Conservation (phyloP, 2,888 invertebrate genomes). For the Hirtodrosophila alboralis region DNA sequence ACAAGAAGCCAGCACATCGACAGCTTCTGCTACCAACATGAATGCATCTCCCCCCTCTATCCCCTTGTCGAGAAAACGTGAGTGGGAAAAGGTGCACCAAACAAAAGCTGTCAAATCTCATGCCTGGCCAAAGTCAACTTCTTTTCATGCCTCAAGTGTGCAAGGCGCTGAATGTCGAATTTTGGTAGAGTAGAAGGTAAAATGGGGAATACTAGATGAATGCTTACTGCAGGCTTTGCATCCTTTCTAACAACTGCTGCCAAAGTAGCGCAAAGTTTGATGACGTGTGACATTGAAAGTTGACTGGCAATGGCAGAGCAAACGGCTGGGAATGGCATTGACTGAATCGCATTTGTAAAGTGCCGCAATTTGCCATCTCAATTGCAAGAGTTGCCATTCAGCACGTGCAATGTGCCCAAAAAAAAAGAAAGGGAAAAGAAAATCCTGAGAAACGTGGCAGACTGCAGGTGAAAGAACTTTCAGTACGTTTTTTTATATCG, state of each 20-base stretch:
- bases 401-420: conserved; percentile 15
- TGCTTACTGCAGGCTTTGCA: conserved; percentile 9
- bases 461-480: background rate
- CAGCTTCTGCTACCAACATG: conserved; percentile 33
- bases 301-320: conserved; percentile 42
- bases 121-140: conserved; percentile 38
- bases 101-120: conserved; percentile 50
- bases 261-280: conserved; percentile 56
- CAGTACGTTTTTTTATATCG: too few relatives aligned
- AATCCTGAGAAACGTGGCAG: background rate
- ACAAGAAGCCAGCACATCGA: conserved; percentile 19
- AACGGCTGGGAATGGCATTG: conserved; percentile 17
- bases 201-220: background rate
- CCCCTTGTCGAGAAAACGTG: too few relatives aligned
- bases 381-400: conserved; percentile 39
- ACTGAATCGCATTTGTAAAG: conserved; percentile 39
- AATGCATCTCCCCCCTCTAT: conserved; percentile 45
- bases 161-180: conserved; percentile 12
- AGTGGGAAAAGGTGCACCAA: background rate
- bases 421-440: background rate
- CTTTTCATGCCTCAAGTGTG: conserved; percentile 51
- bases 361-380: conserved; percentile 62
- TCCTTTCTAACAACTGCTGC: too few relatives aligned
- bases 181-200: conserved; percentile 7
- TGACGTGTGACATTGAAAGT: conserved; percentile 77